Percentiles rank a stretch among this genome's conserved stretches.
phyloP scores from a whole-genome alignment of 2,113 vertebrate species.

The Tachuris rubrigastra region DNA sequence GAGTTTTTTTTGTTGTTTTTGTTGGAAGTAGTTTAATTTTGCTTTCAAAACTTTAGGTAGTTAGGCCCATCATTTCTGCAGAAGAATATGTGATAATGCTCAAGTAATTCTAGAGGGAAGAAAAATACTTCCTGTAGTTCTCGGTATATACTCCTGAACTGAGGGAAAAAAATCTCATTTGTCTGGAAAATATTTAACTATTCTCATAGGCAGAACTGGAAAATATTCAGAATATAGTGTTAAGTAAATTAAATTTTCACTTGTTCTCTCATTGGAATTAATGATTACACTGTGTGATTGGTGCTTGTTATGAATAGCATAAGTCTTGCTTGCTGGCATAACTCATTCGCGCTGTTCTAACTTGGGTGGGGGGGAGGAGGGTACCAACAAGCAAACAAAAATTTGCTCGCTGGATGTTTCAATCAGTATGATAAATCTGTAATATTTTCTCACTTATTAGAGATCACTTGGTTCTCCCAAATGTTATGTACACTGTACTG shows the following conservation, averaged over 20 bases:
- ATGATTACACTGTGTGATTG: neutral
- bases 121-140: neutral
- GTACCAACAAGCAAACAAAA: neutral
- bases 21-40: neutral
- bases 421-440: neutral
- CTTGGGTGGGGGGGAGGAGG: neutral
- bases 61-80: neutral
- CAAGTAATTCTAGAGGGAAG: neutral
- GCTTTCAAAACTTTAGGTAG: neutral
- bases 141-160: neutral
- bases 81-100: neutral
- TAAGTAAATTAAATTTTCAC: neutral
- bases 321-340: neutral
- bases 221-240: neutral
- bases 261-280: neutral
- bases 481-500: neutral
- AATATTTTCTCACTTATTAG: neutral
- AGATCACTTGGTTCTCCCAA: neutral
- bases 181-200: neutral
- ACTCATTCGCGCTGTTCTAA: neutral
- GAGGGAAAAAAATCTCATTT: neutral
- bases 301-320: neutral
- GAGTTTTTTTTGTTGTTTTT: neutral
- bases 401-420: neutral
- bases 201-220: neutral